Percentiles rank a stretch among this genome's conserved stretches.
phyloP scores from a whole-genome alignment of 2,888 invertebrate species.

The Pristionchus arcanus region DNA sequence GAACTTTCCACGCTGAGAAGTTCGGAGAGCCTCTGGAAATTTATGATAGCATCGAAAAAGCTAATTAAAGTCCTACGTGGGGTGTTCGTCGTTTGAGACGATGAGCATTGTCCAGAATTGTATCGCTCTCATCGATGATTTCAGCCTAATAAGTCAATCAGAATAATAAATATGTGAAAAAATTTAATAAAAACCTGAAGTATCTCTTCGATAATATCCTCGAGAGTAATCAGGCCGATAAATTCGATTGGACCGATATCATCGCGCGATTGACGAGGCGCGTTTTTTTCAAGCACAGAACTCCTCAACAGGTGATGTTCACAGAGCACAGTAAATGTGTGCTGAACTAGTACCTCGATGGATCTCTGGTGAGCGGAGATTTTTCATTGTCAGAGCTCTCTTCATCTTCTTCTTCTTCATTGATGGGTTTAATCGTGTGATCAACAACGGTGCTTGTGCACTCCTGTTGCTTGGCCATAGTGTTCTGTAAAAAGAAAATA shows the following conservation, averaged over 20 bases:
- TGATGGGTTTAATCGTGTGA: conserved; percentile 24
- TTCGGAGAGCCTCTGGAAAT: conserved; percentile 9
- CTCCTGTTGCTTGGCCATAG: not conserved
- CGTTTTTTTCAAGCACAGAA: not conserved
- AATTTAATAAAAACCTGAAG: conserved; percentile 54
- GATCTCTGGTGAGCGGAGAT: conserved; percentile 14
- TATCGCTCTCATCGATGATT: conserved; percentile 60
- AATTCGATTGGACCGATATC: not conserved
- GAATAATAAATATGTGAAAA: not conserved
- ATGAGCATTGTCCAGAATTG: conserved; percentile 59
- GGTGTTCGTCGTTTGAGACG: conserved; percentile 23
- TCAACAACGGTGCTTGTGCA: conserved; percentile 33
- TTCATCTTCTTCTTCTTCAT: not conserved
- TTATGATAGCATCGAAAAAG: not conserved
- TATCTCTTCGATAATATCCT: conserved; percentile 62
- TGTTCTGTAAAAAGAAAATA: not conserved
- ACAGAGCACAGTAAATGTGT: not conserved
- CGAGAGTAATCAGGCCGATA: conserved; percentile 58
- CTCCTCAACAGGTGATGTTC: not conserved
- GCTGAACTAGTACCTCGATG: not conserved
- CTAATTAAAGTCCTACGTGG: not conserved
- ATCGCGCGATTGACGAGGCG: not conserved
- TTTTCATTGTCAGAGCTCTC: not conserved
- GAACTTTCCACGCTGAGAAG: conserved; percentile 14
- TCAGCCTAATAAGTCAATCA: conserved; percentile 54